Conservation (phyloP, 2,888 invertebrate species). For the Tachina grossa region DNA sequence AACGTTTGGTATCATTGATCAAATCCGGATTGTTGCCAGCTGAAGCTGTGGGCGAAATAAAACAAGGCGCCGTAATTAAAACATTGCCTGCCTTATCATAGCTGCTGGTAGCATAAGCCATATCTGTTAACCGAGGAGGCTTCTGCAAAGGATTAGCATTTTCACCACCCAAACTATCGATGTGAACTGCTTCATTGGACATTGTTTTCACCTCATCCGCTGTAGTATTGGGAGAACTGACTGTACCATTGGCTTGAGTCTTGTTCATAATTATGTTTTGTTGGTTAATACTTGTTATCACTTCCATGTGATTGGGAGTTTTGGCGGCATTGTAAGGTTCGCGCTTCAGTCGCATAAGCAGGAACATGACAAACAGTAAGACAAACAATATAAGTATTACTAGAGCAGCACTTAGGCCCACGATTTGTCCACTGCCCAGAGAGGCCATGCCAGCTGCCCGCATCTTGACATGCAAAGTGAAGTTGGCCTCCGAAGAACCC, state of each 20-base stretch:
- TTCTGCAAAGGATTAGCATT: slow-evolving; percentile 87
- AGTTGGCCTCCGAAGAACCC: slow-evolving; percentile 94
- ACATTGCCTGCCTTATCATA: slow-evolving; percentile 88
- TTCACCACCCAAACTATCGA: slow-evolving; percentile 70
- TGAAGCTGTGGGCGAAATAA: slow-evolving; percentile 89
- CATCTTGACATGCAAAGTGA: slow-evolving; percentile 92
- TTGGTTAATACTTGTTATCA: slow-evolving; percentile 87
- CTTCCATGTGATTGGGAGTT: slow-evolving; percentile 89
- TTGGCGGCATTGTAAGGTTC: slow-evolving; percentile 90
- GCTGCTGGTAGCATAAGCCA: slow-evolving; percentile 87
- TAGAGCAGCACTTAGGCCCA: slow-evolving; percentile 91
- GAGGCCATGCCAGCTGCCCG: slow-evolving; percentile 91
- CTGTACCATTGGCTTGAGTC: slow-evolving; percentile 80
- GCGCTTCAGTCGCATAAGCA: slow-evolving; percentile 89
- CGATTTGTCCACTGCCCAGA: slow-evolving; percentile 92
- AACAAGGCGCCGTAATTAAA: slow-evolving; percentile 86
- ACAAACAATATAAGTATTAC: slow-evolving; percentile 90
- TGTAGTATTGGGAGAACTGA: slow-evolving; percentile 68
- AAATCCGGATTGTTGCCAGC: slow-evolving; percentile 92
- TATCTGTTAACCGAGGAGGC: slow-evolving; percentile 87
- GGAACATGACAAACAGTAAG: slow-evolving; percentile 88
- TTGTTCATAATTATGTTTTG: slow-evolving; percentile 84
- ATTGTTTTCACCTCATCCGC: slow-evolving; percentile 80
- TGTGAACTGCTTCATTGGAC: slow-evolving; percentile 42
- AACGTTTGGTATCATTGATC: slow-evolving; percentile 91